These are phyloP conservation scores for Mus musculus DNA, from an alignment of 2,113 vertebrate genomes.

Conservation along the genomic window GRCm39 chr10:97119001-97119500, in stretches of 20 bases:
- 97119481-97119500: background rate
- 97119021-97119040: conserved; percentile 67
- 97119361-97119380: background rate
- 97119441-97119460: rapidly evolving
- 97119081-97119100: conserved; percentile 30
- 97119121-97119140: background rate
- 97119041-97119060: conserved; percentile 70
- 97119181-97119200: background rate
- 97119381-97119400: background rate
- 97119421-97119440: background rate
- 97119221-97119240: background rate
- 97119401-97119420: background rate
- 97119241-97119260: background rate
- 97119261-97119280: background rate
- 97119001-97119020: conserved; percentile 80
- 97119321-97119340: background rate
- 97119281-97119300: background rate
- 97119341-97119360: background rate
- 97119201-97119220: background rate
- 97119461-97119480: background rate
- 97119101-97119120: conserved; percentile 36
- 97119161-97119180: background rate
- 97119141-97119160: background rate
- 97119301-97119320: background rate
- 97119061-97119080: conserved; percentile 62